phyloP scores from a whole-genome alignment of 2,888 invertebrate genomes.

The Tenthredo scrophulariae region DNA sequence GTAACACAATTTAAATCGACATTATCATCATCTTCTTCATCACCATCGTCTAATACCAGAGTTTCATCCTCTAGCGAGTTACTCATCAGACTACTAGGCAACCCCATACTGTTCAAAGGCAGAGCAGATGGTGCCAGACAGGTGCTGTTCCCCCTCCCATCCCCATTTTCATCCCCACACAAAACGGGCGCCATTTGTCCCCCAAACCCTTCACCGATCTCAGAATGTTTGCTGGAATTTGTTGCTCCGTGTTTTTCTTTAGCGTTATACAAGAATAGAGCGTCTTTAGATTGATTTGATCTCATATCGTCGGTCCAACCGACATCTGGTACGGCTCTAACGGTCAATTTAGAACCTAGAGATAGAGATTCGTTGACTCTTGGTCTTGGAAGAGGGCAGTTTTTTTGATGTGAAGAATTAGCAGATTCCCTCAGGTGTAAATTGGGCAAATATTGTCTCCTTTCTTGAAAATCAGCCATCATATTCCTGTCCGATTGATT shows the following conservation, averaged over 20 bases:
- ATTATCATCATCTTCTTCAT: neutral
- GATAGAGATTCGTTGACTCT: constrained; percentile 64
- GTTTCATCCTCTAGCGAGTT: neutral
- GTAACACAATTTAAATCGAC: neutral
- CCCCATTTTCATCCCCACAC: constrained; percentile 61
- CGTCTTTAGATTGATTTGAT: constrained; percentile 53
- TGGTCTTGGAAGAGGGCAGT: constrained; percentile 55
- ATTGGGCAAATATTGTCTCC: constrained; percentile 64
- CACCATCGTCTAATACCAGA: neutral
- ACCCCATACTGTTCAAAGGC: constrained; percentile 44
- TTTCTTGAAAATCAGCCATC: constrained; percentile 86
- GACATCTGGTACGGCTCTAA: constrained; percentile 85
- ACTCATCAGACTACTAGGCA: constrained; percentile 35
- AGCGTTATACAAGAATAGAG: constrained; percentile 57
- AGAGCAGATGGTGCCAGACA: constrained; percentile 71
- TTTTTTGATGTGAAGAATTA: constrained; percentile 50
- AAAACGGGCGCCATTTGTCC: constrained; percentile 60
- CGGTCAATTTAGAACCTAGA: constrained; percentile 79
- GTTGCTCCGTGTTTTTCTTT: constrained; percentile 51
- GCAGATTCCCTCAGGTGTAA: constrained; percentile 60
- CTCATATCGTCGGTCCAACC: constrained; percentile 65
- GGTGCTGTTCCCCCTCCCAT: constrained; percentile 70
- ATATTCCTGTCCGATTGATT: constrained; percentile 90
- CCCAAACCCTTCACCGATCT: constrained; percentile 39
- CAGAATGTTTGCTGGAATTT: constrained; percentile 32